These are phyloP conservation scores for Tethya wilhelma DNA, from an alignment of 37 sponge, comb jelly and placozoan genomes.

Conservation along the genomic window DNA sequence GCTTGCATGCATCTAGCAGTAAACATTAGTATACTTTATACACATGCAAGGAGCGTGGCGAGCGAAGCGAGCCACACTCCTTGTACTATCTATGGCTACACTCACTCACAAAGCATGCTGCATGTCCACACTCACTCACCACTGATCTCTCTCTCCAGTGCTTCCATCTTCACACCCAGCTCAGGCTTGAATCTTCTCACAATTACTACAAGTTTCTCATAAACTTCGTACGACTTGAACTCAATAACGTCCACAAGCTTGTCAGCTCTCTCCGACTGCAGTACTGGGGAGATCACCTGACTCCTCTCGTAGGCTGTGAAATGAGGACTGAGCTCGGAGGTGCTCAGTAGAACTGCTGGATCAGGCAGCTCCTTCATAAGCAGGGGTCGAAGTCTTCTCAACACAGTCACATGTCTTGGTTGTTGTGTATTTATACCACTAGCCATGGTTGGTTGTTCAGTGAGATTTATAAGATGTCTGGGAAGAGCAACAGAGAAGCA, in stretches of 20 bases:
- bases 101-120: not conserved
- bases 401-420: not conserved
- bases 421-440: not conserved
- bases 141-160: not conserved
- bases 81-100: not conserved
- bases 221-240: constrained; percentile 15
- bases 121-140: not conserved
- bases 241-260: constrained; percentile 45
- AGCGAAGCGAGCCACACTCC: not conserved
- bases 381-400: constrained; percentile 13
- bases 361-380: constrained; percentile 34
- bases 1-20: no score
- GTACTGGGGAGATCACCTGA: constrained; percentile 1
- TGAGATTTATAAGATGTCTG: not conserved
- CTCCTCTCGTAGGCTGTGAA: constrained; percentile 38
- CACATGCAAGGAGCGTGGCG: not conserved
- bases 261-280: constrained; percentile 33
- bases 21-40: no score
- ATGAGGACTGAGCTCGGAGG: not conserved
- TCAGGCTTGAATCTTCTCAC: constrained; percentile 12
- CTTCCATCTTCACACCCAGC: constrained; percentile 7
- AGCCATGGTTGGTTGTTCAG: not conserved
- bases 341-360: constrained; percentile 4
- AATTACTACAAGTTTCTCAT: constrained; percentile 15
- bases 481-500: no score